Percentiles rank a stretch among this genome's conserved stretches.
Conservation (phyloP, 2,113 vertebrate genomes). For the Semnornis frantzii region DNA sequence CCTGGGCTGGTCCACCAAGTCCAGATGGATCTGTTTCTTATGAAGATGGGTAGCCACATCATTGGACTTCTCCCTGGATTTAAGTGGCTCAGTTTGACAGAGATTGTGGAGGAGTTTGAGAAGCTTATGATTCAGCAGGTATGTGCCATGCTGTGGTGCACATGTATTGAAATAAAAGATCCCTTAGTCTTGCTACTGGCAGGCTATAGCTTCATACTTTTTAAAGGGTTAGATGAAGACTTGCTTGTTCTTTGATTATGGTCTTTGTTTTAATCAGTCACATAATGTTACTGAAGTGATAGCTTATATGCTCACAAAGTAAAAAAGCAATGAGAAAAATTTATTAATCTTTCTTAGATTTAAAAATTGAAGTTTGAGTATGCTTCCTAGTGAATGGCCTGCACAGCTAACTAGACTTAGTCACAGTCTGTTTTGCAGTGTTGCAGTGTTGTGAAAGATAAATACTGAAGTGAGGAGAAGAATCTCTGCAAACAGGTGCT, state of each 20-base stretch:
- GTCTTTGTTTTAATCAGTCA: background rate
- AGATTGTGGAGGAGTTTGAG: slow-evolving; percentile 93
- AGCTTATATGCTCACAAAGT: background rate
- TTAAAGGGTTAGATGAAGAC: background rate
- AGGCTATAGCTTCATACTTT: background rate
- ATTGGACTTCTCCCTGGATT: slow-evolving; percentile 89
- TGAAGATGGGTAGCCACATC: slow-evolving; percentile 86
- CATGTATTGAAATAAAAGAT: background rate
- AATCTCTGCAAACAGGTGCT: background rate
- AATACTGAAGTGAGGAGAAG: background rate
- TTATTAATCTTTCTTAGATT: background rate
- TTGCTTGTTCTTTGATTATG: background rate
- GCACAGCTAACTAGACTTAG: background rate
- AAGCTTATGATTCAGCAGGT: slow-evolving; percentile 97
- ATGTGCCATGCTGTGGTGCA: background rate
- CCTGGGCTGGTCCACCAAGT: slow-evolving; percentile 89
- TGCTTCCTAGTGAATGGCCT: background rate
- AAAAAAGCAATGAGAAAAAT: background rate
- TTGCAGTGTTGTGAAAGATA: background rate
- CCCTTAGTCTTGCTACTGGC: background rate
- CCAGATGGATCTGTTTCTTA: slow-evolving; percentile 87
- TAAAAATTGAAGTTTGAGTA: background rate
- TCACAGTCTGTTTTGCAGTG: background rate
- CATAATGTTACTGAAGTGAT: background rate
- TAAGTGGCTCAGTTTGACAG: slow-evolving; percentile 92